These are phyloP conservation scores for Macropodus opercularis DNA, from an alignment of 2,797 vertebrate genomes.

Conservation along the genomic window DNA sequence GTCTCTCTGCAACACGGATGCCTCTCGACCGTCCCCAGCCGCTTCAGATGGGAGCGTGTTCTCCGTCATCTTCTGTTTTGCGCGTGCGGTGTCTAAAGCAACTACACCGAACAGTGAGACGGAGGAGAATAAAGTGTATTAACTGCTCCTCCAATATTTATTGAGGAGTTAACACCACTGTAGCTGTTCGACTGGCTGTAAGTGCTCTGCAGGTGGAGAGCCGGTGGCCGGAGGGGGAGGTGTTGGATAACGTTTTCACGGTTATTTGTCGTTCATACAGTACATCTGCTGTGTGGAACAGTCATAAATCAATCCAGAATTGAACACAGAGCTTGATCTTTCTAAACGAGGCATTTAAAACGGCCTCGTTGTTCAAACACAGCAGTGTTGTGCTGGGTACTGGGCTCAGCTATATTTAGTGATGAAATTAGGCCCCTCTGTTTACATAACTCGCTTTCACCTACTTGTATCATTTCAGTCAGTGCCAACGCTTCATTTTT, in stretches of 20 bases:
- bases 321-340: conserved; percentile 11
- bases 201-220: not conserved
- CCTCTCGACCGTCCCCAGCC: not conserved
- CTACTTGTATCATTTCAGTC: conserved; percentile 14
- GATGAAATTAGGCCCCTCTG: conserved; percentile 13
- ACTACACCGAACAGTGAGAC: not conserved
- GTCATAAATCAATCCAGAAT: not conserved
- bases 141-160: conserved; percentile 1
- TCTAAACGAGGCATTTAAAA: not conserved
- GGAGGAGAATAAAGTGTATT: not conserved
- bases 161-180: not conserved
- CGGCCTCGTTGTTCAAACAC: not conserved
- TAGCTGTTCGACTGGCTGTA: not conserved
- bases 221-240: not conserved
- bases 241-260: not conserved
- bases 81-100: not conserved
- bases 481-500: conserved; percentile 9
- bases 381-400: not conserved
- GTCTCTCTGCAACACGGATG: not conserved
- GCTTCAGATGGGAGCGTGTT: not conserved
- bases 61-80: not conserved
- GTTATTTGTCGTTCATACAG: no score
- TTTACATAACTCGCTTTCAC: conserved; percentile 33
- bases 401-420: not conserved
- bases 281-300: not conserved